Base-by-base conservation (phyloP, 2,797 vertebrate species). In the Acipenser transmontanus region DNA sequence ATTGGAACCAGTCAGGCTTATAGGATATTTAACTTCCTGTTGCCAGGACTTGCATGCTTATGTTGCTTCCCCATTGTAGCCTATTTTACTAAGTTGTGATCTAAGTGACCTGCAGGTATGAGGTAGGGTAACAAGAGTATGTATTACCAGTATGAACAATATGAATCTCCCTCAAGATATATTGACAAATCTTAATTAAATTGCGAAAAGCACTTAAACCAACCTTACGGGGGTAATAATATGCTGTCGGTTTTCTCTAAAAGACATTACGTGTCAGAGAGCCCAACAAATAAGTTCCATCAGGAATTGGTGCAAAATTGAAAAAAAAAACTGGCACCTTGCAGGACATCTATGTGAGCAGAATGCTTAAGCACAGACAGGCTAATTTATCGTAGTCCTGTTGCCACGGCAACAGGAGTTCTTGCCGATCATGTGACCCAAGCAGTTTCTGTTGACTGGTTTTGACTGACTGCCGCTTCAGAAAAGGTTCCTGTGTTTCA, bases 361-460 rank as follows among this genome's bases (percentile, higher is more conserved):
- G 80, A 82, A 86, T 85, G 76, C 82, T 91, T 83, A 34, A 81
- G 80, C 68, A 70, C 83, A 81, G 85, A 81, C 78, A 79, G 86
- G 81, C 84, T 89, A 90, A 92, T 93, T 90, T 89, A 88, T 94
- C 89, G 89, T 81, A 80, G 82, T 78, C 80, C 79, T 61, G 90
- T 93, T 89, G 82, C 91, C 77, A 89, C 85, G 85, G 91, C 79
- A 93, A 93, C 93, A 78, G 71, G 70, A 70, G 77, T 84, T 85
- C 85, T 86, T 75, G 74, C 75, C 72, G 80, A 77, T 82, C 89
- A 91, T 72, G 84, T 88, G 87, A 89, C 82, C 78, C 67, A 62
- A 75, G 82, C 86, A 80, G 81, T 84, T 84, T 87, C 84, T 88
- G 81, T 88, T 85, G 82, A 85, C 84, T 82, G 76, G 75, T 78